Percentiles rank a stretch among this genome's conserved stretches.
Evolutionary conservation across 2,888 invertebrate species (phyloP).

Genomic region (Cephus pygmeus): DNA sequence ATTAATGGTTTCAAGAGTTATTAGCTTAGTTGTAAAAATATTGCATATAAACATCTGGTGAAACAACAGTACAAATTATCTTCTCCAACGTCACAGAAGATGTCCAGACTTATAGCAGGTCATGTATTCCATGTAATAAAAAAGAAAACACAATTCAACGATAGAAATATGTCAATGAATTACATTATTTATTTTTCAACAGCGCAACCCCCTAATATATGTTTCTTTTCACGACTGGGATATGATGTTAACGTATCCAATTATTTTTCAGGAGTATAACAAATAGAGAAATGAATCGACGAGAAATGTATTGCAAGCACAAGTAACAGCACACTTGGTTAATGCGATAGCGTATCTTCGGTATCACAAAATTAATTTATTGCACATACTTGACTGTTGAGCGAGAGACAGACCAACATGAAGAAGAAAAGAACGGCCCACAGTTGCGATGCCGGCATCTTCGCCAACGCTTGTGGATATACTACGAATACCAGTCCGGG

Average conservation of each 20-base stretch:
- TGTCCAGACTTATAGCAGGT: not conserved
- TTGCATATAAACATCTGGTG: not conserved
- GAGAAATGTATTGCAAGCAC: not conserved
- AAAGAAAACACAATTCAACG: too few relatives aligned
- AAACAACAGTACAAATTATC: not conserved
- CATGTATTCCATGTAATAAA: not conserved
- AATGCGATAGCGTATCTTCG: not conserved
- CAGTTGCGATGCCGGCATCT: constrained; percentile 91
- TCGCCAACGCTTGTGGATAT: constrained; percentile 91
- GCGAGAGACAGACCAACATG: constrained; percentile 87
- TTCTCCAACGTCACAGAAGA: not conserved
- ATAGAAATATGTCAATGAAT: too few relatives aligned
- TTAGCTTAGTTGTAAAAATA: not conserved
- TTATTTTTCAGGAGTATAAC: not conserved
- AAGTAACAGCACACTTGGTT: not conserved
- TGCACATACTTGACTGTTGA: constrained; percentile 83
- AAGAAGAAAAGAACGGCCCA: constrained; percentile 93
- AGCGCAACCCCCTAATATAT: not conserved
- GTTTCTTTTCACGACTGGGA: not conserved
- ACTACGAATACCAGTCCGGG: constrained; percentile 92
- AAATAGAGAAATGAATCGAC: not conserved
- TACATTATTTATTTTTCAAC: too few relatives aligned
- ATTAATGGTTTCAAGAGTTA: not conserved
- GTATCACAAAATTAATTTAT: constrained; percentile 7
- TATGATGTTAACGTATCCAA: not conserved